Evolutionary conservation across 1,140 invertebrate species (phyloP), one percentile per base, ranked within the genome.

Genomic region (Bactericera cockerelli): DNA sequence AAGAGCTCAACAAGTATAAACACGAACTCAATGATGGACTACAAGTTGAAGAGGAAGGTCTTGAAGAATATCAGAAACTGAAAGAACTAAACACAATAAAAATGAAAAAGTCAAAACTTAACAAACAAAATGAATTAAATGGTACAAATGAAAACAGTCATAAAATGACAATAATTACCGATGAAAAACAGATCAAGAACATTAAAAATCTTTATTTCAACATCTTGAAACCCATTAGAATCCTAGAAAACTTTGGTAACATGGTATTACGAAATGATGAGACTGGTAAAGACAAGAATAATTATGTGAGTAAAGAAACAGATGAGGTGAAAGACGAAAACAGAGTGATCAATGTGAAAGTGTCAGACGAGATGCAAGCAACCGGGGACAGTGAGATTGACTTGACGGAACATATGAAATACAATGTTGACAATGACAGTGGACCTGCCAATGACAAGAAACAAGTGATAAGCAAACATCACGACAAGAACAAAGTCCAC

Each of bases 21-120:
- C 83, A 87, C 64, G 84, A 87, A 70, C 72, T 84, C 28, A 75
- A 85, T 33, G 85, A 88, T 70, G 85, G 84, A 4, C 71, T 87
- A 22, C 84, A 88, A 70, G 81, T 88, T 13, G 85, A 88, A 71
- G 84, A 87, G 65, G 85, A 88, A 71, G 85, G 84, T 22, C 72
- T 88, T 1, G 79, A 81, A 24, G 83, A 85, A 65, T 59, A 67
- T 8, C 63, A 63, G 11, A 64, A 58, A 57, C 63, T 62, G 25
- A 59, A 59, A 59, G 26, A 26, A 33, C 26, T 11, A 33, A 42
- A 26, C 24, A 58, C 39, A 42, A 57, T 24, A 62, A 28, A 21
- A 25, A 39, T 24, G 57, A 58, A 26, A 49, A 61, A 38, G 49
- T 58, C 38, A 55, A 39, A 39, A 53, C 56, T 21, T 54, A 39